phyloP scores from a whole-genome alignment of 2,888 invertebrate genomes.

The Leptopilina syphax region DNA sequence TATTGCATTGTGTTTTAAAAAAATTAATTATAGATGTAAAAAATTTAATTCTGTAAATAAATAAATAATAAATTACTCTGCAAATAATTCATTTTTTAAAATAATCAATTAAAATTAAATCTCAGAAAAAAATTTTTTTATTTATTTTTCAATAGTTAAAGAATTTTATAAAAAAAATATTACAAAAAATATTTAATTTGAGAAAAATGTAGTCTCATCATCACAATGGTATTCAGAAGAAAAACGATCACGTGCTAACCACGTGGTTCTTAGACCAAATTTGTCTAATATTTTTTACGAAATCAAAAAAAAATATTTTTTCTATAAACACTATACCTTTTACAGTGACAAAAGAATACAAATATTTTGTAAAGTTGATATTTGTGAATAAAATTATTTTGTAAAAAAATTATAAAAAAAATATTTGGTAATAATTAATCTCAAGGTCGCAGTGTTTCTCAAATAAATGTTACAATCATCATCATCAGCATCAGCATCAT shows the following conservation, averaged over 20 bases:
- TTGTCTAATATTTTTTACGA: not conserved
- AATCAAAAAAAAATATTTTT: not conserved
- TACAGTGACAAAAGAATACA: no score
- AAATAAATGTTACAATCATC: not conserved
- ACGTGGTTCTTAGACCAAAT: not conserved
- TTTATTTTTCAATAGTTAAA: no score
- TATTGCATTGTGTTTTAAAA: no score
- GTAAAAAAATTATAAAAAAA: not conserved
- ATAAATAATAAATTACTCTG: no score
- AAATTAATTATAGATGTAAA: no score
- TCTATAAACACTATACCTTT: no score
- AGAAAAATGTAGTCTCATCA: not conserved
- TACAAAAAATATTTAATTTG: not conserved
- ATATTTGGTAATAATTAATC: not conserved
- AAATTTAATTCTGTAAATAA: no score
- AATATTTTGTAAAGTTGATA: no score
- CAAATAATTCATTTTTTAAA: no score
- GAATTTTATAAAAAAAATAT: not conserved
- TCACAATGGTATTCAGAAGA: not conserved
- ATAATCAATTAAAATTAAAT: no score
- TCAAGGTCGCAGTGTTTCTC: not conserved
- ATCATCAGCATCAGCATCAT: not conserved
- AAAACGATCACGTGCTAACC: slow-evolving; percentile 7
- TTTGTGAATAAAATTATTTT: not conserved
- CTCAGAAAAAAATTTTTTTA: no score